These are phyloP conservation scores for Zaprionus gabonicus DNA, from an alignment of 1,140 invertebrate genomes.

Conservation along the genomic window DNA sequence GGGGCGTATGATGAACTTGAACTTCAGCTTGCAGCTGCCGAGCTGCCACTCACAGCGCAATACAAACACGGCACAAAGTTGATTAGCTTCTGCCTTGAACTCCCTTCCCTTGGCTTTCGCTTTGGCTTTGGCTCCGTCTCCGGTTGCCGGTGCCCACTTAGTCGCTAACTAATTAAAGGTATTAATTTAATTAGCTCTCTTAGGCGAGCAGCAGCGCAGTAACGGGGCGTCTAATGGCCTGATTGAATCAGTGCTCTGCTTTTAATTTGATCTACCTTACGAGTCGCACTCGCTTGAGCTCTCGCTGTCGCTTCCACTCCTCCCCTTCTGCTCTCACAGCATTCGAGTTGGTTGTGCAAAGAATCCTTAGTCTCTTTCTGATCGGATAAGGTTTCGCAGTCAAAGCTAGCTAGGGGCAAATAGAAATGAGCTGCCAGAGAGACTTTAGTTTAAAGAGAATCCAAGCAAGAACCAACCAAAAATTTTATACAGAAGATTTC, in stretches of 20 bases:
- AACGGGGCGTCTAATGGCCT: conserved; percentile 16
- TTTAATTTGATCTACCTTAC: conserved; percentile 10
- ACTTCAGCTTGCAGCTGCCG: conserved; percentile 15
- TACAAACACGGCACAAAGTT: conserved; percentile 27
- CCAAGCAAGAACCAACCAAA: no score
- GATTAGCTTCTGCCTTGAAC: conserved; percentile 26
- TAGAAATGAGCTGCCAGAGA: no score
- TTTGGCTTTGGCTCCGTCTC: neutral
- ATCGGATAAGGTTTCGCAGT: no score
- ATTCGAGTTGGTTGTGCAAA: no score
- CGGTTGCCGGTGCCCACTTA: neutral
- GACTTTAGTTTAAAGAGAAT: no score
- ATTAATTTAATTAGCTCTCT: conserved; percentile 32
- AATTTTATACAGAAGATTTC: no score
- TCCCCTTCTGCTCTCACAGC: no score
- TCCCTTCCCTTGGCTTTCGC: no score
- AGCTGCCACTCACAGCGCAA: conserved; percentile 16
- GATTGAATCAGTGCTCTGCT: conserved; percentile 34
- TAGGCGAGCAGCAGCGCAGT: conserved; percentile 1
- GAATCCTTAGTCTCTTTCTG: no score
- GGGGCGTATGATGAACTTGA: conserved; percentile 49
- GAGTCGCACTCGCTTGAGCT: neutral
- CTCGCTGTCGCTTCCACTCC: no score
- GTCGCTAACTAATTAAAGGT: conserved; percentile 32
- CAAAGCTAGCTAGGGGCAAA: no score